Percentiles rank a stretch among this genome's conserved stretches.
Evolutionary conservation across 2,113 vertebrate genomes (phyloP).

Genomic region (Arvicanthis niloticus): DNA sequence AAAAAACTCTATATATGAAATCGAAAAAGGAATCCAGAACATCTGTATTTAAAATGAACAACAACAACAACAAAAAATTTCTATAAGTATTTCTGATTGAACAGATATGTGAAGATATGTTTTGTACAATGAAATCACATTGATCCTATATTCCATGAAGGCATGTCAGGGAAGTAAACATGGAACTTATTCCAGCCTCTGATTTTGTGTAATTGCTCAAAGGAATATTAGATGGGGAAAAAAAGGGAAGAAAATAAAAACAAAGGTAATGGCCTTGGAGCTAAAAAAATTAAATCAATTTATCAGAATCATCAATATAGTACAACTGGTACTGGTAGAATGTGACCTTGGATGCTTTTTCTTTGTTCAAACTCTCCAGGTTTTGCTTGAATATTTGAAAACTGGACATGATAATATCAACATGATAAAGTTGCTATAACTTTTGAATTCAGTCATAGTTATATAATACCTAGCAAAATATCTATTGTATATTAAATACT

Average conservation of each 20-base stretch:
- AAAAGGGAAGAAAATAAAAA: slow-evolving; percentile 28
- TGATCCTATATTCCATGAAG: neutral
- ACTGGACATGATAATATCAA: neutral
- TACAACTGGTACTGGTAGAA: neutral
- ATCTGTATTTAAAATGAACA: neutral
- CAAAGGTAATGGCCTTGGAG: slow-evolving; percentile 7
- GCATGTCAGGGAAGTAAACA: neutral
- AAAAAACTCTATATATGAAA: neutral
- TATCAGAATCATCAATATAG: neutral
- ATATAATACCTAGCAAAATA: neutral
- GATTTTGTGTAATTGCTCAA: neutral
- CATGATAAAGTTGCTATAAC: neutral
- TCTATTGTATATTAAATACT: neutral
- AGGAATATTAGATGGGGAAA: neutral
- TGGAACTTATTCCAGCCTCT: neutral
- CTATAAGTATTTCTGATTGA: neutral
- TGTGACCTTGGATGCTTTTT: neutral
- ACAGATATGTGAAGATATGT: slow-evolving; percentile 27
- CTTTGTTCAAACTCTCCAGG: neutral
- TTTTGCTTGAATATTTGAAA: slow-evolving; percentile 49
- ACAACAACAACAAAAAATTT: too few species aligned
- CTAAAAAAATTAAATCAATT: slow-evolving; percentile 4
- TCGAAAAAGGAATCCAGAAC: neutral
- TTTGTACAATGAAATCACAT: slow-evolving; percentile 20
- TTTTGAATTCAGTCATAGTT: slow-evolving; percentile 3